A percentile compares a stretch with the other conserved stretches of the same genome.
These are phyloP conservation scores for Oxytorus armatus DNA, from an alignment of 2,888 invertebrate genomes.

Conservation along the genomic window DNA sequence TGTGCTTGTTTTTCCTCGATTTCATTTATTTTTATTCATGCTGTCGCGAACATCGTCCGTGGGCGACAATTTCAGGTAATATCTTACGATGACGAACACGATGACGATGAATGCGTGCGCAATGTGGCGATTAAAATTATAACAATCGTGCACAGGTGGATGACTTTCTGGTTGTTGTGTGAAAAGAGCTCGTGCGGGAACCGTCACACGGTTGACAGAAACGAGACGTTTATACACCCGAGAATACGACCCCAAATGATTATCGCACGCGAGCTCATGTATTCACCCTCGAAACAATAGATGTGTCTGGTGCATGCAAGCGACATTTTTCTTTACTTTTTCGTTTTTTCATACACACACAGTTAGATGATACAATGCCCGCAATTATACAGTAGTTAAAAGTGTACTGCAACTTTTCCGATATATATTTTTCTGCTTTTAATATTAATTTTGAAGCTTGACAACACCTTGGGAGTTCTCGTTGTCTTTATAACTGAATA, in stretches of 20 bases:
- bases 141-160: constrained; percentile 21
- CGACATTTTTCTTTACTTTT: constrained; percentile 20
- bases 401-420: background rate
- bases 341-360: background rate
- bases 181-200: constrained; percentile 25
- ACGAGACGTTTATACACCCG: constrained; percentile 32
- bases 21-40: too few species aligned
- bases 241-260: constrained; percentile 48
- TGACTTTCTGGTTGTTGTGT: constrained; percentile 28
- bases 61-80: too few species aligned
- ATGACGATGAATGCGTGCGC: background rate
- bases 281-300: constrained; percentile 54
- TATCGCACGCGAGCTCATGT: constrained; percentile 27
- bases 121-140: constrained; percentile 25
- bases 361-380: background rate
- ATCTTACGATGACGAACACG: constrained; percentile 28
- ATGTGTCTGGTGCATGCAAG: constrained; percentile 38
- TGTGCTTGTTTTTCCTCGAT: too few species aligned
- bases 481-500: background rate
- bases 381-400: background rate
- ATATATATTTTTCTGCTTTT: background rate
- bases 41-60: too few species aligned
- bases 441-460: background rate
- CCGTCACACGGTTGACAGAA: constrained; percentile 5
- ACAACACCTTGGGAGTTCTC: background rate